Evolutionary conservation across 2,888 invertebrate species (phyloP).

Genomic region (Lissonota sp.): DNA sequence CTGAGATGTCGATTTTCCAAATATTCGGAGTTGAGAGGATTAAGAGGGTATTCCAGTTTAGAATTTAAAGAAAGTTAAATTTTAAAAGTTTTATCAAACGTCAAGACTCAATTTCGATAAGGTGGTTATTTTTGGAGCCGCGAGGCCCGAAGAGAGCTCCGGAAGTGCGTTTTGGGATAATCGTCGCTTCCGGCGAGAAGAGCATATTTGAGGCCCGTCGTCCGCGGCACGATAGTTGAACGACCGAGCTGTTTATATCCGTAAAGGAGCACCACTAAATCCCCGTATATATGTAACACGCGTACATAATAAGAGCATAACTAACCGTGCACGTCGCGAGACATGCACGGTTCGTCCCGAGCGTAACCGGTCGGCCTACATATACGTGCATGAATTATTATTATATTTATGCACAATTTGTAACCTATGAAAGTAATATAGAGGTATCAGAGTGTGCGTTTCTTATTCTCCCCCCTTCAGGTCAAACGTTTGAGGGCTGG

Average conservation of each 20-base stretch:
- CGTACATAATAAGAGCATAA: constrained; percentile 30
- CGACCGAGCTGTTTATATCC: constrained; percentile 48
- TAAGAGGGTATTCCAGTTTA: too few species aligned
- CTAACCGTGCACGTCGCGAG: constrained; percentile 46
- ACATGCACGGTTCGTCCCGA: constrained; percentile 34
- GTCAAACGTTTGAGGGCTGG: constrained; percentile 2
- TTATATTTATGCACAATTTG: constrained; percentile 1
- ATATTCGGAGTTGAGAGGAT: too few species aligned
- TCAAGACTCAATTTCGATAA: neutral
- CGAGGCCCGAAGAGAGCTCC: constrained; percentile 24
- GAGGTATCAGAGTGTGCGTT: constrained; percentile 4
- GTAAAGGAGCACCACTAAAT: constrained; percentile 43
- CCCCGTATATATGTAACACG: constrained; percentile 8
- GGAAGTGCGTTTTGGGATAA: constrained; percentile 60
- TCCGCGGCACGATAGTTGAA: constrained; percentile 39
- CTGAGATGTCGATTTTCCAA: too few species aligned
- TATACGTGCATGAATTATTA: constrained; percentile 43
- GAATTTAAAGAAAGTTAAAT: too few species aligned
- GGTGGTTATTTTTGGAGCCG: neutral
- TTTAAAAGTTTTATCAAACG: too few species aligned
- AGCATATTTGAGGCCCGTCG: constrained; percentile 16
- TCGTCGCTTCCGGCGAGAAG: constrained; percentile 44
- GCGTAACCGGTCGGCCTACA: constrained; percentile 46
- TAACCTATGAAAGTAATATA: constrained; percentile 14
- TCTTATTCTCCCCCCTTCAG: neutral